A percentile compares a stretch with the other conserved stretches of the same genome.
Conservation (phyloP, 1,140 invertebrate genomes). For the Neuroterus valhalla region DNA sequence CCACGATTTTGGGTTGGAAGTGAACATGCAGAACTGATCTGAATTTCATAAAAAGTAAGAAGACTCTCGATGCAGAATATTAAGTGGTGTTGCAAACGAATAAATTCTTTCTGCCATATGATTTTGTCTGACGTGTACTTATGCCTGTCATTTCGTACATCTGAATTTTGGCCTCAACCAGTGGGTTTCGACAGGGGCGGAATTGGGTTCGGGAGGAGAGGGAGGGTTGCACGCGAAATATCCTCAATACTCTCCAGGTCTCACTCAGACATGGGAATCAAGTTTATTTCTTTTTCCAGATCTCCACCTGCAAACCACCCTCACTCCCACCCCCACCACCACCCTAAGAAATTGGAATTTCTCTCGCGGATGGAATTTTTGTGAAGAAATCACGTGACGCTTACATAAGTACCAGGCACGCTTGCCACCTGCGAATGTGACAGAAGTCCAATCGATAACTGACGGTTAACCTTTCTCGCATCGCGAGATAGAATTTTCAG, state of each 20-base stretch:
- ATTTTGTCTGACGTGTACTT: slow-evolving; percentile 2
- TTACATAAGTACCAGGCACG: slow-evolving; percentile 33
- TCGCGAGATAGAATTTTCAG: slow-evolving; percentile 1
- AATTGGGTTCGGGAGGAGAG: not conserved
- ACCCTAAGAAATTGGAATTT: slow-evolving; percentile 59
- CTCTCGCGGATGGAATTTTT: slow-evolving; percentile 58
- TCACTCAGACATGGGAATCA: slow-evolving; percentile 41
- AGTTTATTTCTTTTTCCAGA: slow-evolving; percentile 37
- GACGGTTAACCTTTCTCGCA: slow-evolving; percentile 29
- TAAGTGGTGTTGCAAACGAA: slow-evolving; percentile 47
- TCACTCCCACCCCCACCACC: not conserved
- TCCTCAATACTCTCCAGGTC: slow-evolving; percentile 1
- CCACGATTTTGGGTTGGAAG: not conserved
- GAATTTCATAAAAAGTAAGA: slow-evolving; percentile 68
- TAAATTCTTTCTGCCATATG: slow-evolving; percentile 27
- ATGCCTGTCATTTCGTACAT: slow-evolving; percentile 13
- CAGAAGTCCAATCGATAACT: slow-evolving; percentile 18
- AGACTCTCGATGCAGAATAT: slow-evolving; percentile 67
- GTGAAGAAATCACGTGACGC: slow-evolving; percentile 54
- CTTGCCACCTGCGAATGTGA: slow-evolving; percentile 41
- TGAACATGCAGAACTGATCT: slow-evolving; percentile 61
- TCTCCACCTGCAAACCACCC: slow-evolving; percentile 39
- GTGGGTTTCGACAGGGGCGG: slow-evolving; percentile 42
- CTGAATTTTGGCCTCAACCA: not conserved
- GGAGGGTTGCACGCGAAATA: slow-evolving; percentile 8